Conservation (phyloP, 2,888 invertebrate genomes). For the Catotricha subobsoleta region DNA sequence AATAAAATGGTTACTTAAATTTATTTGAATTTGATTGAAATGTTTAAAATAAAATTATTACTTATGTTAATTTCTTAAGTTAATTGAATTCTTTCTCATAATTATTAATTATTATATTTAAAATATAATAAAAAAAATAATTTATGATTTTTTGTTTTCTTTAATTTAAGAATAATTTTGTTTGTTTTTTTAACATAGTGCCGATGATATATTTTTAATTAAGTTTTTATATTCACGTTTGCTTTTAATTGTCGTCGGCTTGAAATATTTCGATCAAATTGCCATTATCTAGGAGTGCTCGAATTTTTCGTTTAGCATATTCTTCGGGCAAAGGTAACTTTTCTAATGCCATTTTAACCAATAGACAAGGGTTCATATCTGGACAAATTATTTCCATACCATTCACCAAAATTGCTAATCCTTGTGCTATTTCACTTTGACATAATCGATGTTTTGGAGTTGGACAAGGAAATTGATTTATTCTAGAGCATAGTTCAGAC, state of each 20-base stretch:
- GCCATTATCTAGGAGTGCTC: conserved; percentile 3
- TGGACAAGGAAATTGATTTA: conserved; percentile 27
- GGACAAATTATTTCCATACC: conserved; percentile 25
- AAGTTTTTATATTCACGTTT: neutral
- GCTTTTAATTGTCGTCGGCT: neutral
- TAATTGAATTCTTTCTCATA: too few relatives aligned
- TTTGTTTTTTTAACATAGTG: neutral
- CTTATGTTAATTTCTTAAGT: too few relatives aligned
- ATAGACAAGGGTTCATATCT: conserved; percentile 22
- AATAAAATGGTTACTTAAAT: too few relatives aligned
- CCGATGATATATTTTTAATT: neutral
- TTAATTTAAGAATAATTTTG: too few relatives aligned
- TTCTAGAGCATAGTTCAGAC: conserved; percentile 28
- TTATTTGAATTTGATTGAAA: too few relatives aligned
- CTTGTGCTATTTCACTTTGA: conserved; percentile 29
- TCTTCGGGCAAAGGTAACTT: conserved; percentile 29
- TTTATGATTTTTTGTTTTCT: too few relatives aligned
- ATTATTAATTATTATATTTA: too few relatives aligned
- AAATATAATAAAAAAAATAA: too few relatives aligned
- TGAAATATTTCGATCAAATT: conserved; percentile 5
- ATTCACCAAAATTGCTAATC: conserved; percentile 24
- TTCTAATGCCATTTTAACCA: conserved; percentile 25
- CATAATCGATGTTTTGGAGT: conserved; percentile 29
- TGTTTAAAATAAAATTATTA: too few relatives aligned
- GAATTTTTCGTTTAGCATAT: conserved; percentile 13